phyloP scores from a whole-genome alignment of 2,888 invertebrate genomes.

The Andricus curvator region DNA sequence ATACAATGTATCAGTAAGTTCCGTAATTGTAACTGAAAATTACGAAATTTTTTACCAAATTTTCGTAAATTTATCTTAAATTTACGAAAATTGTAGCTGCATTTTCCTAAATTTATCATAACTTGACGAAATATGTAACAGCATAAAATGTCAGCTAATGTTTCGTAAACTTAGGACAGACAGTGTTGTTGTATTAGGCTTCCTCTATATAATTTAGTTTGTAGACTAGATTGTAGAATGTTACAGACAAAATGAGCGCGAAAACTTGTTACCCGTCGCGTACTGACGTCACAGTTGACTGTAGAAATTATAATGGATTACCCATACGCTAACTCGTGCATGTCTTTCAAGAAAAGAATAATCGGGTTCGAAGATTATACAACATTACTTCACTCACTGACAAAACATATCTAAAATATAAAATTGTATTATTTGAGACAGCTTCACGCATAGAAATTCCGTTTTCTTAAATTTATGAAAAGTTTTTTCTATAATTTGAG shows the following conservation, averaged over 20 bases:
- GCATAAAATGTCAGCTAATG: no score
- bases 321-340: conserved; percentile 53
- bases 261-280: neutral
- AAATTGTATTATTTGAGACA: neutral
- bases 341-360: neutral
- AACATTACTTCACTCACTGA: no score
- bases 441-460: no score
- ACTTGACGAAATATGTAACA: no score
- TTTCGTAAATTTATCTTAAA: no score
- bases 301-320: conserved; percentile 65
- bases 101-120: no score
- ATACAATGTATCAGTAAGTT: no score
- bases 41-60: no score
- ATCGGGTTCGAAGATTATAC: neutral
- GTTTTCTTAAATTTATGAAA: no score
- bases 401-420: neutral
- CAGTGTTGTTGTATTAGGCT: neutral
- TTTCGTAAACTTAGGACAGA: neutral
- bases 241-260: neutral
- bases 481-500: no score
- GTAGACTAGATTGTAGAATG: neutral
- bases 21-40: no score
- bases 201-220: neutral
- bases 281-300: conserved; percentile 67
- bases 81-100: no score